Percentiles rank a stretch among this genome's conserved stretches.
Conservation (phyloP, 2,113 vertebrate genomes). For the Perccottus glenii region DNA sequence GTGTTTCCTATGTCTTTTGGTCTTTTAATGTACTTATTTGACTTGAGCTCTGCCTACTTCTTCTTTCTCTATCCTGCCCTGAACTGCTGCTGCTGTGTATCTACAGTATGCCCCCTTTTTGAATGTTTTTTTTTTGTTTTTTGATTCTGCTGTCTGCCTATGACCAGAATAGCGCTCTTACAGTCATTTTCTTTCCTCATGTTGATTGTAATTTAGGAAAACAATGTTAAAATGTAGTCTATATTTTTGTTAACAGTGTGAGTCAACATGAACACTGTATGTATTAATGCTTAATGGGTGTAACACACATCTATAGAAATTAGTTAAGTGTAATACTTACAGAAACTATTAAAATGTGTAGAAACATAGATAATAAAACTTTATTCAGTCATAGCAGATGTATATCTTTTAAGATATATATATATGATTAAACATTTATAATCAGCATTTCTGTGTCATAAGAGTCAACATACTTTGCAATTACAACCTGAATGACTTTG, state of each 20-base stretch:
- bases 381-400: too few relatives aligned
- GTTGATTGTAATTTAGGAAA: neutral
- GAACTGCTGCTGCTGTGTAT: slow-evolving; percentile 3
- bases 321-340: too few relatives aligned
- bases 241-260: neutral
- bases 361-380: neutral
- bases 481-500: too few relatives aligned
- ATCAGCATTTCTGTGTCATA: too few relatives aligned
- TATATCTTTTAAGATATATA: too few relatives aligned
- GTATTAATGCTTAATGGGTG: slow-evolving; percentile 1
- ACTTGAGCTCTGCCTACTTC: neutral
- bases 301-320: too few relatives aligned
- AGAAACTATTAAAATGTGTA: slow-evolving; percentile 3
- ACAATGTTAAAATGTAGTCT: neutral
- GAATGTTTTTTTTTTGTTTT: neutral
- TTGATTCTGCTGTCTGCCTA: too few relatives aligned
- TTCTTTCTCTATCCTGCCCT: neutral
- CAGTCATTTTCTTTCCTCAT: neutral
- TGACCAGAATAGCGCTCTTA: too few relatives aligned
- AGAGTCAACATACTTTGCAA: too few relatives aligned
- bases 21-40: neutral
- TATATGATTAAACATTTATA: too few relatives aligned
- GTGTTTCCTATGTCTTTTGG: neutral
- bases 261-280: slow-evolving; percentile 1
- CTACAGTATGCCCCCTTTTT: neutral